Base-by-base conservation (phyloP, 2,888 invertebrate species). In the Euclidia mi region DNA sequence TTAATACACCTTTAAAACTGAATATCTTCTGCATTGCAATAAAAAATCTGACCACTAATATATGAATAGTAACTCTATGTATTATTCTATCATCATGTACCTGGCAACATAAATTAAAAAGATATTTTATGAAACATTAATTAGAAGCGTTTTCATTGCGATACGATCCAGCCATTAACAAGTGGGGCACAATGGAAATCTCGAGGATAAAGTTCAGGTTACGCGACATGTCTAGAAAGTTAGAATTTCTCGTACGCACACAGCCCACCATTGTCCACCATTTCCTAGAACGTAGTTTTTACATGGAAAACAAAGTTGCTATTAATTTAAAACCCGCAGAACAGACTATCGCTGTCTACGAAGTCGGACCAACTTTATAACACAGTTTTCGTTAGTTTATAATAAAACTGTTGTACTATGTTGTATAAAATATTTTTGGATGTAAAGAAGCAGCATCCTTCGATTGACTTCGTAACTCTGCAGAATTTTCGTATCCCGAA, bases 241-340 rank as follows among this genome's bases (percentile, higher is more conserved):
- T 45, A 3, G 14, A 41, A 48, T 44, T 15, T 15, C 41, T 29
- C 2, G 14, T 14, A 50, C 12, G 29, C 35, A 35, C 14, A 17
- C 7, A 28, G 29, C 35, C 35, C 12, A 37, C 12, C 14, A 38
- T 11, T 18, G 38, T 43, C 20, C 40, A 47, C 7, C 11, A 44
- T 47, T 52, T 50, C 37, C 18, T 51, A 38, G 29, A 35, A 34
- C 12, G 4, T 48, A 55, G 17, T 34, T 46, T 51, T 58, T 51
- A 20, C 4, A 14, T 43, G 48, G 3, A 38, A 45, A 46, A 51
- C 29, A 46, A 28, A 42, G 20, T 44, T 45, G 15, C n/a, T 10
- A 28, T 56, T 51, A 37, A 56, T 55, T 45, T 48, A 38, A n/a
- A 17, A 31, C n/a, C 9, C 44, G 4, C 37, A 25, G 4, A 35